Conservation (phyloP, 2,113 vertebrate genomes). For the Apeltes quadracus region DNA sequence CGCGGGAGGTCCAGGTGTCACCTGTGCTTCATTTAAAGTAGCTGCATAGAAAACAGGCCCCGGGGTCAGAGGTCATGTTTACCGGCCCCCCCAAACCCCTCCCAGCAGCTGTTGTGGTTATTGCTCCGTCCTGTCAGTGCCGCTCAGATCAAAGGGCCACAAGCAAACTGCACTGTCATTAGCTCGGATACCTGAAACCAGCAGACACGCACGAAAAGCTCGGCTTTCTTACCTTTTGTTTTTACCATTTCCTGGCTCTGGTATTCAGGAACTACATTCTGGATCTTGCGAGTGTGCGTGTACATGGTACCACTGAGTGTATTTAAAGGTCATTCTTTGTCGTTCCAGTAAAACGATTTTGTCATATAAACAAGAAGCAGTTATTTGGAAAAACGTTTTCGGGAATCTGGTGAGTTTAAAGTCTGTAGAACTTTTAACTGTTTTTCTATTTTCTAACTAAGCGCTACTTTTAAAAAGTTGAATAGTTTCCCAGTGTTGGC, state of each 20-base stretch:
- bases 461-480: background rate
- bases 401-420: background rate
- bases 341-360: background rate
- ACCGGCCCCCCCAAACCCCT: constrained; percentile 14
- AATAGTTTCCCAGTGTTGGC: background rate
- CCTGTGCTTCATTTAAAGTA: constrained; percentile 25
- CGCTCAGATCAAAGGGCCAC: constrained; percentile 34
- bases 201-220: background rate
- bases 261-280: background rate
- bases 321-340: background rate
- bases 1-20: constrained; percentile 35
- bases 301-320: background rate
- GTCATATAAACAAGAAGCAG: background rate
- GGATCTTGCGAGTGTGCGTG: background rate
- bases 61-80: constrained; percentile 55
- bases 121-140: constrained; percentile 33
- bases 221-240: background rate
- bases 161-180: constrained; percentile 16
- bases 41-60: constrained; percentile 7
- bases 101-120: constrained; percentile 54
- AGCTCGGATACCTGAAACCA: constrained; percentile 16
- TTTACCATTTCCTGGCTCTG: background rate
- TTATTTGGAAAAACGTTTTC: background rate
- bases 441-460: background rate
- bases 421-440: background rate